Conservation (phyloP, 2,797 vertebrate species). For the Harpagifer antarcticus region DNA sequence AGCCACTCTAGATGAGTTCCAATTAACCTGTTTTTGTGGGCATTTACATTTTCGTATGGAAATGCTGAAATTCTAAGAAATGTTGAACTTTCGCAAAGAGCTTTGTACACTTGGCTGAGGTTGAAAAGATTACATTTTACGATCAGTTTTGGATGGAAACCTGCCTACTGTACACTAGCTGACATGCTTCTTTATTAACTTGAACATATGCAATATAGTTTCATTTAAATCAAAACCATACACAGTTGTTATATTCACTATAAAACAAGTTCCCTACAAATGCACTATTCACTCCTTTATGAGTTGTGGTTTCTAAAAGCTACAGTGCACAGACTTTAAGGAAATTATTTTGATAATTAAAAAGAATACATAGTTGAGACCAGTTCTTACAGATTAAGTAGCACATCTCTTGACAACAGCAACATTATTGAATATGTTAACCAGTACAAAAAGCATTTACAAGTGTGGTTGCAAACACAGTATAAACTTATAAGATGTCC, state of each 20-base stretch:
- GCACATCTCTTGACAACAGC: not conserved
- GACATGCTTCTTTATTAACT: not conserved
- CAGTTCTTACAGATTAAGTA: constrained; percentile 2
- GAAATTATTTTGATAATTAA: not conserved
- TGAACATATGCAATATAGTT: not conserved
- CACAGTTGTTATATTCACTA: not conserved
- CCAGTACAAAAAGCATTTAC: too few species aligned
- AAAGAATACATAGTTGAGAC: not conserved
- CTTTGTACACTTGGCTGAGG: too few species aligned
- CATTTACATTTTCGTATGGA: too few species aligned
- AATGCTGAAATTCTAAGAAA: too few species aligned
- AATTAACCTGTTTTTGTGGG: too few species aligned
- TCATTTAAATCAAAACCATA: not conserved
- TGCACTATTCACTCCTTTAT: not conserved
- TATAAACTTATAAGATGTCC: too few species aligned
- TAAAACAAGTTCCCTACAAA: not conserved
- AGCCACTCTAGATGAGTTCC: too few species aligned
- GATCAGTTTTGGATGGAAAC: too few species aligned
- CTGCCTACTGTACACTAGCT: too few species aligned
- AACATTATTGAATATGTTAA: not conserved
- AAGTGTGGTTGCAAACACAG: too few species aligned
- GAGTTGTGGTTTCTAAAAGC: not conserved
- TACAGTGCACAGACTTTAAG: not conserved
- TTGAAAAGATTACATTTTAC: too few species aligned
- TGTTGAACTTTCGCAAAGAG: too few species aligned